phyloP scores from a whole-genome alignment of 2,113 vertebrate species.

The Hypocryptadius cinnamomeus region DNA sequence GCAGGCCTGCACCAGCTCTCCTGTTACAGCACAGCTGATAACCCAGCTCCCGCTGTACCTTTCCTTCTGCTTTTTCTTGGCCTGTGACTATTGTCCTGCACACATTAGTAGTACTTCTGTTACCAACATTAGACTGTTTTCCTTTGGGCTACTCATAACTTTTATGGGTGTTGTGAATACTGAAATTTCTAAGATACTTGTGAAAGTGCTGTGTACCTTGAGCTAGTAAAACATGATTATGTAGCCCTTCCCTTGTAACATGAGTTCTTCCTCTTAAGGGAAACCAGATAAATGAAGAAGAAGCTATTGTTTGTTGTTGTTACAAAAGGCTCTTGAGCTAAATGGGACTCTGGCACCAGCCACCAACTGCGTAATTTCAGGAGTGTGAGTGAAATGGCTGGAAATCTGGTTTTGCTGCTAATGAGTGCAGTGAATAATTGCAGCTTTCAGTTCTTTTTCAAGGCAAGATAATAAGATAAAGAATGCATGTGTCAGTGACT shows the following conservation, averaged over 20 bases:
- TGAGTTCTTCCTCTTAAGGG: constrained; percentile 2
- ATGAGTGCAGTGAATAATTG: background rate
- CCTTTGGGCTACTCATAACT: background rate
- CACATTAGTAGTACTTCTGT: background rate
- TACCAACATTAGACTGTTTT: background rate
- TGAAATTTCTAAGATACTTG: background rate
- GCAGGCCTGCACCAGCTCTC: background rate
- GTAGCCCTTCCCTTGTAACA: background rate
- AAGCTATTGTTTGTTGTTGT: constrained; percentile 11
- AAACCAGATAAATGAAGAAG: constrained; percentile 8
- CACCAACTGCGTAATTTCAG: background rate
- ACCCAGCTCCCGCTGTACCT: background rate
- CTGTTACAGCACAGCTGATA: background rate
- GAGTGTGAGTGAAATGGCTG: background rate
- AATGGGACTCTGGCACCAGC: background rate
- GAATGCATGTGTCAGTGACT: background rate
- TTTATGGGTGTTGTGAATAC: background rate
- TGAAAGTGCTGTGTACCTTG: background rate
- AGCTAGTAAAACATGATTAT: background rate
- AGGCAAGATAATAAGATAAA: background rate
- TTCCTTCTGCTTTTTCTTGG: background rate
- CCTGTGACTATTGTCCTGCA: background rate
- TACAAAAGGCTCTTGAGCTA: constrained; percentile 10
- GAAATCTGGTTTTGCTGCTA: background rate
- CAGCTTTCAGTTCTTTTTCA: background rate